Base-by-base conservation (phyloP, 2,888 invertebrate species). In the Lasioglossum vierecki region DNA sequence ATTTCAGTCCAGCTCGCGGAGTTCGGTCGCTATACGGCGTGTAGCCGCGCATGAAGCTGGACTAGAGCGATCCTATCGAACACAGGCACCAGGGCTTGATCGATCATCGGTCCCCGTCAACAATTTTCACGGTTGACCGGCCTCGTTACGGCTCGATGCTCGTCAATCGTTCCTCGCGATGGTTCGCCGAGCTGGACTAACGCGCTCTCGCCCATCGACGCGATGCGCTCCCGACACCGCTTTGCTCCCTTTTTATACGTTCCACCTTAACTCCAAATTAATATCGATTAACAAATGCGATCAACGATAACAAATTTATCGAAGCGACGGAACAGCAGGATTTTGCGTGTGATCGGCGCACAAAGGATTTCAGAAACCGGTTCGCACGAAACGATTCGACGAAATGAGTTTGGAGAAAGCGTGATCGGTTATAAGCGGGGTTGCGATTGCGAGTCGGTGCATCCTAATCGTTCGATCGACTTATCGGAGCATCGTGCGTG, bases 41-140 rank as follows among this genome's bases (percentile, higher is more conserved):
- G 1, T 15, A 66, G 11, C 46, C 26, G 39, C 30, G 44, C 26
- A n/a, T 18, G 57, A 57, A 15, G 35, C 35, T 39, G 53, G 13
- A 18, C 26, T n/a, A 3, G 41, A n/a, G 57, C 53, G 35, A 66
- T 53, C 30, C n/a, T 53, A 70, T 26, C 70, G 53, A 39, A 15
- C 22, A 4, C 26, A 15, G 76, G 39, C 53, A 53, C 49, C 30
- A 63, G 26, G 70, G 57, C 76, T 80, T 71, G 80, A 82, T 88
- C 91, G 92, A 93, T 92, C 75, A 44, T 60, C 71, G 77, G 44
- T 66, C 66, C 66, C 66, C 35, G 9, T 66, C 66, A 66, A 76
- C 78, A 92, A 93, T 46, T 92, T 93, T 94, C 88, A 93, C 93
- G 93, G 92, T 93, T 89, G 92, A 93, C 87, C 90, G 91, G 91